These are phyloP conservation scores for Acanthochromis polyacanthus DNA, from an alignment of 2,113 vertebrate genomes.

Conservation along the genomic window DNA sequence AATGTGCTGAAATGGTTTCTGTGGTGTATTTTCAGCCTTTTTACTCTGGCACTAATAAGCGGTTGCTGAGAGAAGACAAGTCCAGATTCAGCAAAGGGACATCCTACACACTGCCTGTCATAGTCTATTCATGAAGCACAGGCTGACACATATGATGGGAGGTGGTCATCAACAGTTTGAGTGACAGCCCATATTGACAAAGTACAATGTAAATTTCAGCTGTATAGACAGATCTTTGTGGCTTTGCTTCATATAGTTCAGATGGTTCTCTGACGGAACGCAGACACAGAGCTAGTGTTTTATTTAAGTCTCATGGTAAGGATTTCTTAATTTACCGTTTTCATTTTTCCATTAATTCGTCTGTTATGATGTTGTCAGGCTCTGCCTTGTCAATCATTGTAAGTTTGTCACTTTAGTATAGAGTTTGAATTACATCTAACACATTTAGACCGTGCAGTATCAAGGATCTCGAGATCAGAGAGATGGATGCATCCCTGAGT, in stretches of 20 bases:
- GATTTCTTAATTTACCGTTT: background rate
- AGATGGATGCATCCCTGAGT: background rate
- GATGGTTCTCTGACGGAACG: background rate
- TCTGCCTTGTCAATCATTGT: background rate
- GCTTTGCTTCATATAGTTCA: background rate
- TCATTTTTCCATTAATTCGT: background rate
- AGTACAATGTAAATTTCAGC: slow-evolving; percentile 48
- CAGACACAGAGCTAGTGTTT: slow-evolving; percentile 5
- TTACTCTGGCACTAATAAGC: slow-evolving; percentile 53
- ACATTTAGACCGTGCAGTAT: background rate
- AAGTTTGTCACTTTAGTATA: background rate
- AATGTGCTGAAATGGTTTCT: slow-evolving; percentile 25
- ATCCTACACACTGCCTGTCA: slow-evolving; percentile 76
- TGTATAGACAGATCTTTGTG: background rate
- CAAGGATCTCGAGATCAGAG: background rate
- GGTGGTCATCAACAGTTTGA: slow-evolving; percentile 50
- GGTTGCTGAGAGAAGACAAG: slow-evolving; percentile 57
- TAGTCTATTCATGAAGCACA: slow-evolving; percentile 72
- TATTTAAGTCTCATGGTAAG: background rate
- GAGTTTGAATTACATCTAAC: too few relatives aligned
- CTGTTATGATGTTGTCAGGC: background rate
- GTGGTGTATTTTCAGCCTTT: slow-evolving; percentile 37
- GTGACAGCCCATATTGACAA: slow-evolving; percentile 60
- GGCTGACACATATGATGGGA: slow-evolving; percentile 65
- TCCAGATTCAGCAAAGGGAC: slow-evolving; percentile 73